Percentiles rank a stretch among this genome's conserved stretches.
Conservation (phyloP, 2,797 vertebrate species). For the Clarias fuscus region DNA sequence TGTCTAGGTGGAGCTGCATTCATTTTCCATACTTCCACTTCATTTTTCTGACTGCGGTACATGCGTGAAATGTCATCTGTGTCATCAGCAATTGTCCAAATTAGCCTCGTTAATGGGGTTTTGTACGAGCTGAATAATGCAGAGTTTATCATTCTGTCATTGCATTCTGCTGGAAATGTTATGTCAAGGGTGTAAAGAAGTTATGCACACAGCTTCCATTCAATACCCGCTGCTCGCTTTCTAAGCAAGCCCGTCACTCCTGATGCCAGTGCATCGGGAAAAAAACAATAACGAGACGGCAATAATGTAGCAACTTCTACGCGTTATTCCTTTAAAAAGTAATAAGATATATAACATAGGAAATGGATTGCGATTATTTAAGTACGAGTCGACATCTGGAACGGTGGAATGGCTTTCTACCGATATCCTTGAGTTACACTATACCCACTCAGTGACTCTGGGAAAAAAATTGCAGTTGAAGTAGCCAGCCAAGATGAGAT, state of each 20-base stretch:
- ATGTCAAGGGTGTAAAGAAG: neutral
- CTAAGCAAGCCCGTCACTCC: neutral
- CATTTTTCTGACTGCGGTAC: neutral
- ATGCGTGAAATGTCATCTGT: neutral
- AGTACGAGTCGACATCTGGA: constrained; percentile 31
- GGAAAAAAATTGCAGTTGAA: neutral
- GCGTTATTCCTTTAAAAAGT: neutral
- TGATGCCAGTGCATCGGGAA: neutral
- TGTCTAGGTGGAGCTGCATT: constrained; percentile 6
- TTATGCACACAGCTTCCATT: neutral
- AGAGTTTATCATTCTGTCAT: constrained; percentile 38
- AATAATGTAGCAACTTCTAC: neutral
- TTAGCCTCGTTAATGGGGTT: constrained; percentile 8
- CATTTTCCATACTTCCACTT: constrained; percentile 38
- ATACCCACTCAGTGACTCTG: neutral
- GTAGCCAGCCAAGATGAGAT: neutral
- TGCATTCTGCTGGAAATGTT: neutral
- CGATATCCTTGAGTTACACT: neutral
- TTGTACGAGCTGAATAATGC: constrained; percentile 24
- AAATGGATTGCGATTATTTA: constrained; percentile 29
- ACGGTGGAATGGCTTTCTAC: constrained; percentile 12
- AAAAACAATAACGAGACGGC: neutral
- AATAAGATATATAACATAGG: neutral
- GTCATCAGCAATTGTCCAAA: neutral
- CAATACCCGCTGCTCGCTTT: neutral